phyloP scores from a whole-genome alignment of 2,888 invertebrate genomes.

The Tubulanus polymorphus region DNA sequence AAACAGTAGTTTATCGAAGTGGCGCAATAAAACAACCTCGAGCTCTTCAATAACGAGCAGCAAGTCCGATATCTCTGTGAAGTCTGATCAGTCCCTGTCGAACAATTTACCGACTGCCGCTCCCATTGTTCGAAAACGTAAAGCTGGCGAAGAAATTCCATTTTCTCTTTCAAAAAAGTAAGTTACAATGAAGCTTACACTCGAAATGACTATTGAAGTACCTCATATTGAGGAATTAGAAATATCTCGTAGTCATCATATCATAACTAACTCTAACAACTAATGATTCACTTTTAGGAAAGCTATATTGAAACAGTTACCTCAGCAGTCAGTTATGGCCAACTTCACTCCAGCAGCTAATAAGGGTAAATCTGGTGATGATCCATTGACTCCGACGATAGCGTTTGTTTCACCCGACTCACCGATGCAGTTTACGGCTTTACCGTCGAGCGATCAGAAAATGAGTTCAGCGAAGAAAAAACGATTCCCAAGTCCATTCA shows the following conservation, averaged over 20 bases:
- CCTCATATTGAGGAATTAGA: too few relatives aligned
- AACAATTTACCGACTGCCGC: slow-evolving; percentile 21
- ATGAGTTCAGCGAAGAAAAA: not conserved
- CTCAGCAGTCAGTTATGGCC: slow-evolving; percentile 36
- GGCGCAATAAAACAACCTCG: not conserved
- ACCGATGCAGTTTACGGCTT: not conserved
- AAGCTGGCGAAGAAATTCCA: slow-evolving; percentile 28
- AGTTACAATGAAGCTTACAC: too few relatives aligned
- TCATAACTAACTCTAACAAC: too few relatives aligned
- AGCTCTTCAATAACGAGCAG: not conserved
- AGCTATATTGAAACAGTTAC: slow-evolving; percentile 43
- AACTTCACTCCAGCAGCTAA: slow-evolving; percentile 27
- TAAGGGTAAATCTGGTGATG: not conserved
- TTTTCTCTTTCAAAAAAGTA: slow-evolving; percentile 46
- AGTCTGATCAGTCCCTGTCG: not conserved
- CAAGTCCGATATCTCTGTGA: not conserved
- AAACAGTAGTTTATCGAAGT: too few relatives aligned
- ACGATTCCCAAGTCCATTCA: not conserved
- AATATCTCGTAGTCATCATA: too few relatives aligned
- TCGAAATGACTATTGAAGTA: not conserved
- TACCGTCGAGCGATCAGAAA: not conserved
- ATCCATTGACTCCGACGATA: too few relatives aligned
- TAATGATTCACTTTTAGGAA: too few relatives aligned
- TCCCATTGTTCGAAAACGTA: slow-evolving; percentile 39
- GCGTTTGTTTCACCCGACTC: too few relatives aligned